Evolutionary conservation across 1,140 invertebrate genomes (phyloP).

Genomic region (Periplaneta americana): DNA sequence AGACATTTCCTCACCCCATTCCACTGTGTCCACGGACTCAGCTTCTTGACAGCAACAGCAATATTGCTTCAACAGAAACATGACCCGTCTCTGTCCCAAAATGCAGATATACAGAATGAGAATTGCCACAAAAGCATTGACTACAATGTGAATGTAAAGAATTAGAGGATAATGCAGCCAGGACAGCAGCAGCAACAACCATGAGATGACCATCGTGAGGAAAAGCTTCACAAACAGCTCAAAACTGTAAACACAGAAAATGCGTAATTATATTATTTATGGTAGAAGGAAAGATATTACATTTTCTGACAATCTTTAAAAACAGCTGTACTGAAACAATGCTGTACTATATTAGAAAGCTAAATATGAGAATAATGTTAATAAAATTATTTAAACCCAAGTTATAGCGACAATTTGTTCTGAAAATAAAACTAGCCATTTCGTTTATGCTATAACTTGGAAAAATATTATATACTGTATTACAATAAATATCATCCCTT

Average conservation of each 20-base stretch:
- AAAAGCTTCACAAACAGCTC: constrained; percentile 70
- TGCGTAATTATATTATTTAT: not conserved
- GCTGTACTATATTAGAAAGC: too few species aligned
- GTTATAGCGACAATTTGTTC: too few species aligned
- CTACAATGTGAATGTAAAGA: constrained; percentile 63
- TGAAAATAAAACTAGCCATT: too few species aligned
- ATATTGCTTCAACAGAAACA: constrained; percentile 66
- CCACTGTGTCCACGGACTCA: constrained; percentile 54
- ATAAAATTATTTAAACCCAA: too few species aligned
- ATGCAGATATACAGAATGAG: constrained; percentile 69
- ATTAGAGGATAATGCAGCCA: constrained; percentile 63
- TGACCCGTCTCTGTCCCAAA: constrained; percentile 67
- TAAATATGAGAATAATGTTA: too few species aligned
- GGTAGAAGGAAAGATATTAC: not conserved
- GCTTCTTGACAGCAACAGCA: constrained; percentile 55
- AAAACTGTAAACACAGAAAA: constrained; percentile 51
- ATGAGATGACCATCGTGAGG: constrained; percentile 61
- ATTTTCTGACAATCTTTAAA: not conserved
- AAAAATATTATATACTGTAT: too few species aligned
- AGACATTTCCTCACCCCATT: constrained; percentile 83
- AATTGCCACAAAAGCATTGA: constrained; percentile 67
- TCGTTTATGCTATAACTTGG: too few species aligned
- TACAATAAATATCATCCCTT: too few species aligned
- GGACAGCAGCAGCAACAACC: constrained; percentile 68
- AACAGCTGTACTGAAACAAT: too few species aligned